phyloP scores from a whole-genome alignment of 2,113 vertebrate species.

The Sakesphorus luctuosus region DNA sequence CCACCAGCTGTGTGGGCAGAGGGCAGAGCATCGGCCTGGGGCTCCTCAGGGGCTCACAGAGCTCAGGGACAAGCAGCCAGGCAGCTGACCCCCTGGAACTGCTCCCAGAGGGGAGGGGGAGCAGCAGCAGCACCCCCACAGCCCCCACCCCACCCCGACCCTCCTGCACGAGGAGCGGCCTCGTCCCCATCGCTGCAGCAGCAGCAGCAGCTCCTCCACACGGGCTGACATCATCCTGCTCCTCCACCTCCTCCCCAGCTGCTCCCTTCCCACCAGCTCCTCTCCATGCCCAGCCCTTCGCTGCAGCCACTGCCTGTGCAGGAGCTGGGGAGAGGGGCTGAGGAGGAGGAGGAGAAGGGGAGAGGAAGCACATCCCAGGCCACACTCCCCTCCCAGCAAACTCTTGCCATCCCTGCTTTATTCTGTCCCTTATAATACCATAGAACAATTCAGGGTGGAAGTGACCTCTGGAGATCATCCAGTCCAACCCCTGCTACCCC shows the following conservation, averaged over 20 bases:
- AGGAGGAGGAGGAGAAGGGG: not conserved
- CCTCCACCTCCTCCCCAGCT: slow-evolving; percentile 65
- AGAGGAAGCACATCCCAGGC: not conserved
- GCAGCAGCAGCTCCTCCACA: not conserved
- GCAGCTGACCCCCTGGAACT: not conserved
- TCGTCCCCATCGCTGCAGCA: not conserved
- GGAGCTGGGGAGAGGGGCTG: not conserved
- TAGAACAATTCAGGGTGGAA: not conserved
- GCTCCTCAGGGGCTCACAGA: not conserved
- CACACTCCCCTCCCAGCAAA: not conserved
- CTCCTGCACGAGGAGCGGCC: not conserved
- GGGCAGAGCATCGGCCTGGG: not conserved
- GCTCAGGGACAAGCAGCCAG: not conserved
- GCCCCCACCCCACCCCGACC: not conserved
- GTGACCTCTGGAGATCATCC: not conserved
- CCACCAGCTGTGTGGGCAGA: slow-evolving; percentile 81
- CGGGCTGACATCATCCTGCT: not conserved
- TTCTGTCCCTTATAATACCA: not conserved
- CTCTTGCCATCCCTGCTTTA: not conserved
- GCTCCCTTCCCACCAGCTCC: slow-evolving; percentile 14
- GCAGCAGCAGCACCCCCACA: not conserved
- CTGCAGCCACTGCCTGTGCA: not conserved
- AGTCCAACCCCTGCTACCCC: not conserved
- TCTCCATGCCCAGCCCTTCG: not conserved
- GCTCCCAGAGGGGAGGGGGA: not conserved